Evolutionary conservation across 2,888 invertebrate genomes (phyloP), one percentile per base, ranked within the genome.

Genomic region (Notodonta ziczac): DNA sequence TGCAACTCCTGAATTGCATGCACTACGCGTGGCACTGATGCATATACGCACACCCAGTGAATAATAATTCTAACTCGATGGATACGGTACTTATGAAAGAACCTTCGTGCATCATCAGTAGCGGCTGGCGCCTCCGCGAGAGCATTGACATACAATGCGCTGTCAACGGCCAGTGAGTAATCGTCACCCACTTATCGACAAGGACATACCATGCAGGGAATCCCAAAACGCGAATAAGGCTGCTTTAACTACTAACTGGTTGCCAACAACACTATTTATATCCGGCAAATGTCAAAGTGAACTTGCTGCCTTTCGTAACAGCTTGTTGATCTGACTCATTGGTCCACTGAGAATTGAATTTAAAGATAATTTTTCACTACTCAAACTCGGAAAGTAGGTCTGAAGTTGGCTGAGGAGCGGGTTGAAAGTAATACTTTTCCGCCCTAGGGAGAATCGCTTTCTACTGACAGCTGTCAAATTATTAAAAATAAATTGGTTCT

Each of bases 121-220:
- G 44, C 42, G 52, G 56, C 52, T 56, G 60, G 40, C 58, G 35
- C 57, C 56, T 56, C 56, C 57, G 57, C 55, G 63, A 76, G 76
- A 75, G 72, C 76, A 68, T 77, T 79, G 80, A 78, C 80, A 75
- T 65, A 70, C 71, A 69, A 68, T 35, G 13, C 52, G 35, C 52
- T 69, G 78, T 74, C 77, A 76, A 72, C 76, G 70, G 69, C 74
- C 72, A 70, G 69, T 78, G 78, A 80, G 72, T 77, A 75, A 77
- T 69, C 66, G 64, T 72, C 72, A 71, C 73, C 67, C 70, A 77
- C 74, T 70, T 76, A 63, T 68, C 56, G 67, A 66, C 68, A 70
- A 76, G 77, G 78, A 70, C 73, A 74, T 65, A 70, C 69, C 72
- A 65, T 60, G 66, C 65, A 71, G 65, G 67, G 70, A 70, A 70